Percentiles rank a stretch among this genome's conserved stretches.
These are phyloP conservation scores for Ecliptopera silaceata DNA, from an alignment of 2,888 invertebrate genomes.

Conservation along the genomic window DNA sequence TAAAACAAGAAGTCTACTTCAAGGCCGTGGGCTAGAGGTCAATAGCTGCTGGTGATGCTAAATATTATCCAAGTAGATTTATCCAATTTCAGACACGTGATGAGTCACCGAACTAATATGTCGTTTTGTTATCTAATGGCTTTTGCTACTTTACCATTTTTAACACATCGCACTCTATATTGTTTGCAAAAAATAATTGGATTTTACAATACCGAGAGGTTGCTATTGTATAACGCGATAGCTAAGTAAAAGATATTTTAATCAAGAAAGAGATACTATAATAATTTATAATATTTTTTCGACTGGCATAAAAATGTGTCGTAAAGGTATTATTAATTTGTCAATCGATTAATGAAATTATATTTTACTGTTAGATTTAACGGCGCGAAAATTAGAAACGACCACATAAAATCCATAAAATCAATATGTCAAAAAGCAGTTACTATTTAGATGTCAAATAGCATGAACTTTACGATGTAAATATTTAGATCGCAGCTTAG, in stretches of 20 bases:
- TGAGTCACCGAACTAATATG: constrained; percentile 13
- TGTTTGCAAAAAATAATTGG: too few species aligned
- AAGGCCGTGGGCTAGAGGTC: constrained; percentile 24
- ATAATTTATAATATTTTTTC: too few species aligned
- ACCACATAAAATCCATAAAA: not conserved
- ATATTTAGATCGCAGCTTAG: too few species aligned
- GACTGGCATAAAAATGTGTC: too few species aligned
- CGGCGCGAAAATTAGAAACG: not conserved
- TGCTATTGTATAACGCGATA: too few species aligned
- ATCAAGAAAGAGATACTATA: too few species aligned
- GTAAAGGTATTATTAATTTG: not conserved
- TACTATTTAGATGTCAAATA: not conserved
- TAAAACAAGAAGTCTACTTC: not conserved
- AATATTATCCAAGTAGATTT: constrained; percentile 3
- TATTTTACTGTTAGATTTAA: constrained; percentile 11
- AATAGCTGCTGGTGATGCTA: constrained; percentile 19
- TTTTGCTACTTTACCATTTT: not conserved
- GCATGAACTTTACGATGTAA: too few species aligned
- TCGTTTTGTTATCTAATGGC: constrained; percentile 8
- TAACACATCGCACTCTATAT: not conserved
- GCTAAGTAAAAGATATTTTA: too few species aligned
- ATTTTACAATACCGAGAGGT: too few species aligned
- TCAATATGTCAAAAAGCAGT: too few species aligned
- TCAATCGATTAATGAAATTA: constrained; percentile 14
- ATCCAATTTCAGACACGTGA: constrained; percentile 6